These are phyloP conservation scores for Stomatorhinus ivindoensis DNA, from an alignment of 2,113 vertebrate genomes.

Conservation along the genomic window DNA sequence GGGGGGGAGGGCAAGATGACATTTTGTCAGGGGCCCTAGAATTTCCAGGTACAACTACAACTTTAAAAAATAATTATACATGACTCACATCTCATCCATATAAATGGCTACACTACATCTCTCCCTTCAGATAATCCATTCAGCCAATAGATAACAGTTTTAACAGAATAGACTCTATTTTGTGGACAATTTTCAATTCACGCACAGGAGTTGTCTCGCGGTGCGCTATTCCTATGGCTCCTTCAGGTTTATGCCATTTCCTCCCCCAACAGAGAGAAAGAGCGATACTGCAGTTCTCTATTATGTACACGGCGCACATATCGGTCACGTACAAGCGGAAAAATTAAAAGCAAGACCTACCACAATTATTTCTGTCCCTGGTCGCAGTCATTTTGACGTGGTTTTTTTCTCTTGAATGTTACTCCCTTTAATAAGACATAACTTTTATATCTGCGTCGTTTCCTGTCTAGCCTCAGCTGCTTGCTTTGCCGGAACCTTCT, in stretches of 20 bases:
- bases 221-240: not conserved
- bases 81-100: not conserved
- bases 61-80: not conserved
- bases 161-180: not conserved
- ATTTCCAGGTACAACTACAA: not conserved
- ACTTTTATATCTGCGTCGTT: not conserved
- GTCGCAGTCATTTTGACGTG: not conserved
- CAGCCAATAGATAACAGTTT: not conserved
- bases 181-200: not conserved
- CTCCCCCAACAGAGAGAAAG: not conserved
- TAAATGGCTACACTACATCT: not conserved
- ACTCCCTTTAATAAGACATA: not conserved
- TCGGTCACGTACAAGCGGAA: not conserved
- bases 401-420: not conserved
- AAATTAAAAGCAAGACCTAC: not conserved
- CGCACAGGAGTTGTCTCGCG: not conserved
- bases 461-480: not conserved
- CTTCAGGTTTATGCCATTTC: not conserved
- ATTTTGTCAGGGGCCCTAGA: not conserved
- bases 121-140: not conserved
- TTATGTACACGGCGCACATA: not conserved
- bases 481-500: not conserved
- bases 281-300: not conserved
- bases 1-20: not conserved
- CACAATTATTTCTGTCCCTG: not conserved